phyloP scores from a whole-genome alignment of 2,888 invertebrate species.

The Philereme transversata region DNA sequence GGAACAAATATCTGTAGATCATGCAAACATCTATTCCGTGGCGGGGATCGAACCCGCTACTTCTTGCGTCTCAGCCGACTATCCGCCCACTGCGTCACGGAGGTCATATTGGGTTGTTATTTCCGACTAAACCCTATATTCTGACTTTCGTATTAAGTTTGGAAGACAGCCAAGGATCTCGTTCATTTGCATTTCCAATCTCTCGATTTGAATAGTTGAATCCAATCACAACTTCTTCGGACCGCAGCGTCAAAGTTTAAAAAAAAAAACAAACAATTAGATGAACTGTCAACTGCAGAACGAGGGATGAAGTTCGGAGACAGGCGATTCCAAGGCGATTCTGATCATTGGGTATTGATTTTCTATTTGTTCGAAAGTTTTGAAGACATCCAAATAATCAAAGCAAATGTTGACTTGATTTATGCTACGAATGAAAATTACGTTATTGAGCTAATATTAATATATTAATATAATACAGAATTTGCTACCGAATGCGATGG shows the following conservation, averaged over 20 bases:
- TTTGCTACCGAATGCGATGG: too few relatives aligned
- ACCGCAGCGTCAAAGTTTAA: slow-evolving; percentile 44
- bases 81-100: too few relatives aligned
- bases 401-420: background rate
- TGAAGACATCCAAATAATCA: slow-evolving; percentile 7
- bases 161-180: slow-evolving; percentile 9
- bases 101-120: too few relatives aligned
- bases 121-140: too few relatives aligned
- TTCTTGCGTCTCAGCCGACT: too few relatives aligned
- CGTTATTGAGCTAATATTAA: too few relatives aligned
- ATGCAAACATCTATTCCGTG: too few relatives aligned
- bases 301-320: slow-evolving; percentile 53
- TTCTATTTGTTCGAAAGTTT: slow-evolving; percentile 18
- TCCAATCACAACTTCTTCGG: slow-evolving; percentile 55
- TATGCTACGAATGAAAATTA: background rate
- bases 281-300: slow-evolving; percentile 73
- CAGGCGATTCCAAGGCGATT: slow-evolving; percentile 41
- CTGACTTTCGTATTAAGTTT: slow-evolving; percentile 9
- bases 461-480: too few relatives aligned
- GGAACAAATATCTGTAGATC: too few relatives aligned
- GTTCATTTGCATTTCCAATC: slow-evolving; percentile 58
- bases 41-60: too few relatives aligned
- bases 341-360: slow-evolving; percentile 34
- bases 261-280: slow-evolving; percentile 78
- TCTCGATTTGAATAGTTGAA: slow-evolving; percentile 59